phyloP scores from a whole-genome alignment of 2,888 invertebrate genomes.

The Dendrolimus pini region DNA sequence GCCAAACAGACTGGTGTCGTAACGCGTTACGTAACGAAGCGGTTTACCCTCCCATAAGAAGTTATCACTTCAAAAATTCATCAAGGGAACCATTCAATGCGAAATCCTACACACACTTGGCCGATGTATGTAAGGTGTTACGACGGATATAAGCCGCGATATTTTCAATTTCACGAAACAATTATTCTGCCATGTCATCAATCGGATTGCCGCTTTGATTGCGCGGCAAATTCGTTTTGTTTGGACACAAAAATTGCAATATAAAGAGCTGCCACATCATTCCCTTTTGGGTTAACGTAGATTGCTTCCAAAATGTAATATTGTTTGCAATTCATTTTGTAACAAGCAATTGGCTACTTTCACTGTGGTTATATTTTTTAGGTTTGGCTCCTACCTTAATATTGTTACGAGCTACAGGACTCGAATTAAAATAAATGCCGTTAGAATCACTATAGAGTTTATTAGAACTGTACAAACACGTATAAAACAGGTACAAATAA shows the following conservation, averaged over 20 bases:
- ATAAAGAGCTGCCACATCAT: constrained; percentile 77
- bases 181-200: constrained; percentile 76
- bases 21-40: too few relatives aligned
- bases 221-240: constrained; percentile 77
- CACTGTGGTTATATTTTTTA: constrained; percentile 54
- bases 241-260: constrained; percentile 77
- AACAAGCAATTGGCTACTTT: constrained; percentile 68
- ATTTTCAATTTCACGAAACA: constrained; percentile 76
- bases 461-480: constrained; percentile 43
- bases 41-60: too few relatives aligned
- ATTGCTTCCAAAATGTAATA: constrained; percentile 74
- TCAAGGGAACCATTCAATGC: too few relatives aligned
- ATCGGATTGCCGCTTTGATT: constrained; percentile 76
- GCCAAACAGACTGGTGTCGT: too few relatives aligned
- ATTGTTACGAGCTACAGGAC: too few relatives aligned
- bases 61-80: too few relatives aligned
- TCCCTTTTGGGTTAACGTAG: constrained; percentile 75
- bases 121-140: constrained; percentile 39
- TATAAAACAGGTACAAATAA: too few relatives aligned
- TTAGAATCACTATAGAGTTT: constrained; percentile 3
- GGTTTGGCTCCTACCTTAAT: constrained; percentile 45
- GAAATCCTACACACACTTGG: too few relatives aligned
- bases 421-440: too few relatives aligned
- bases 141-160: constrained; percentile 53
- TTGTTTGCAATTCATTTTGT: constrained; percentile 73